Evolutionary conservation across 2,113 vertebrate species (phyloP).

Genomic region (Callorhinus ursinus): DNA sequence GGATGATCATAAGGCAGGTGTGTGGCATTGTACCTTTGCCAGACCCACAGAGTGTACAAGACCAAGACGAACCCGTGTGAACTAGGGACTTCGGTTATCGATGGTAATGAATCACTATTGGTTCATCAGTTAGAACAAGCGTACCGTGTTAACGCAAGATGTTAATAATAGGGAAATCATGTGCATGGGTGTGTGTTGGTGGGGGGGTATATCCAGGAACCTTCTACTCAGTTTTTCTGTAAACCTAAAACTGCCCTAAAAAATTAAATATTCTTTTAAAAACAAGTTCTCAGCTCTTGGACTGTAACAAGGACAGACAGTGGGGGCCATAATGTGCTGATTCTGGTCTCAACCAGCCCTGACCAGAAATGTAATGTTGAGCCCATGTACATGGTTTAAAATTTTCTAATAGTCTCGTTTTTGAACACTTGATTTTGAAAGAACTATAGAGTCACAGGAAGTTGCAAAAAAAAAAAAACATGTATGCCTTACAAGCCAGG

Average conservation of each 20-base stretch:
- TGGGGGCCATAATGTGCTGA: neutral
- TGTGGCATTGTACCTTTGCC: accelerated
- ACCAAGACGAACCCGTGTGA: accelerated
- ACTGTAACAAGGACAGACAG: neutral
- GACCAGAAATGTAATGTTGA: neutral
- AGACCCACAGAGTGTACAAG: accelerated
- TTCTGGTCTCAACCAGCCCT: neutral
- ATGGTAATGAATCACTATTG: accelerated
- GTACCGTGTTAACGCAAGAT: accelerated
- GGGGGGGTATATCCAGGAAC: too few relatives aligned
- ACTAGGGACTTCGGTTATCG: neutral
- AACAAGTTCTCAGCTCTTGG: neutral
- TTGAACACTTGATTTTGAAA: neutral
- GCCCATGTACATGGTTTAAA: neutral
- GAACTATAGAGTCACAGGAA: neutral
- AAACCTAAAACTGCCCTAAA: neutral
- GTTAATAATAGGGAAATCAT: accelerated
- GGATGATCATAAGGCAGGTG: accelerated
- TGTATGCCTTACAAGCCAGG: neutral
- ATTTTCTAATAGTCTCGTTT: neutral
- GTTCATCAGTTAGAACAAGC: accelerated
- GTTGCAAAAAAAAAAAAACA: neutral
- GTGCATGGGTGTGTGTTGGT: accelerated
- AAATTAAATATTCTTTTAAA: neutral
- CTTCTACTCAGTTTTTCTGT: neutral